Evolutionary conservation across 2,797 vertebrate species (phyloP).

Genomic region (Hydrocynus forskahlii): DNA sequence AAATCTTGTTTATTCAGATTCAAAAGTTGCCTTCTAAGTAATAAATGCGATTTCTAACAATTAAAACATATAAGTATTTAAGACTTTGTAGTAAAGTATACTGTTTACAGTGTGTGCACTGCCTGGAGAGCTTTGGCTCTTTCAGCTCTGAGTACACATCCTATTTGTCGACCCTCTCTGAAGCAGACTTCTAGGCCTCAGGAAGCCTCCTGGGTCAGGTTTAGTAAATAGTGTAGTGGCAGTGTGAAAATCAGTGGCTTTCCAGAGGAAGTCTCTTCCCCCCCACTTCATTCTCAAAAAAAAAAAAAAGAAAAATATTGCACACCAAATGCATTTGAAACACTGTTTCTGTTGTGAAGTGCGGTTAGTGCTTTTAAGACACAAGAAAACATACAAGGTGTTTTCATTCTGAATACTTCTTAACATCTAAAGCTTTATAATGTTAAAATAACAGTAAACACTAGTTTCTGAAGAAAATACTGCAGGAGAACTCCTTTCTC

Average conservation of each 20-base stretch:
- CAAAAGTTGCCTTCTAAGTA: no score
- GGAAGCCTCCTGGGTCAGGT: slow-evolving; percentile 62
- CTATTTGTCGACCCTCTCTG: slow-evolving; percentile 61
- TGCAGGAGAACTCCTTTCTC: background rate
- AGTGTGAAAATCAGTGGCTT: slow-evolving; percentile 67
- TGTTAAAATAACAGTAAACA: no score
- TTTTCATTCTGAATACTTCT: background rate
- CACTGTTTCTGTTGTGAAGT: slow-evolving; percentile 67
- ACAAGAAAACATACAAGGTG: background rate
- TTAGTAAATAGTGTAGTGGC: slow-evolving; percentile 71
- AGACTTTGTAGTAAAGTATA: no score
- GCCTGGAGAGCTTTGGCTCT: slow-evolving; percentile 53
- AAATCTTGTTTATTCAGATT: no score
- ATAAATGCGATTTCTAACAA: no score
- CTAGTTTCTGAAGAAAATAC: no score
- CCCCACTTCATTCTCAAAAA: slow-evolving; percentile 18
- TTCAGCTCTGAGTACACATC: slow-evolving; percentile 66
- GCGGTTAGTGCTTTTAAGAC: slow-evolving; percentile 60
- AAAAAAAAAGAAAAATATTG: background rate
- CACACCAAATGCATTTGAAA: slow-evolving; percentile 63
- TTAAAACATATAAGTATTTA: no score
- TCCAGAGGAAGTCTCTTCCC: slow-evolving; percentile 54
- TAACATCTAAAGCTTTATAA: no score
- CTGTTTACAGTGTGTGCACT: background rate
- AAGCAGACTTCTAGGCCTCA: slow-evolving; percentile 61